phyloP scores from a whole-genome alignment of 2,113 vertebrate species.

The Eublepharis macularius region DNA sequence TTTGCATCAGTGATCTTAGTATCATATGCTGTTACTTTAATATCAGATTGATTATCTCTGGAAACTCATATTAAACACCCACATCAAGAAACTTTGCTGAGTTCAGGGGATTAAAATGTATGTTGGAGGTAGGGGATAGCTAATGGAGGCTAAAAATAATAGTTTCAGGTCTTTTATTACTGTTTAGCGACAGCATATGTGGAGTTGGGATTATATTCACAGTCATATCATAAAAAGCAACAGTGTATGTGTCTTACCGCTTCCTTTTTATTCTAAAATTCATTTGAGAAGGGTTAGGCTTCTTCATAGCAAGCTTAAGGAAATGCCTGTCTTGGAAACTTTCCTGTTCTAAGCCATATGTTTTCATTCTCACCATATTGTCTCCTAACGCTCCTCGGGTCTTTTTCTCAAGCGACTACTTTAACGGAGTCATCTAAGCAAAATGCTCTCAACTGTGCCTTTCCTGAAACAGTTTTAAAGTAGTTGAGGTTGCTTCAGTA shows the following conservation, averaged over 20 bases:
- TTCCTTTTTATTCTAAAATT: not conserved
- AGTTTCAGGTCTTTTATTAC: not conserved
- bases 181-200: not conserved
- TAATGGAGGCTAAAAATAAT: not conserved
- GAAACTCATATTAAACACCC: not conserved
- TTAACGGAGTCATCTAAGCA: not conserved
- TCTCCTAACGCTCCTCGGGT: accelerated
- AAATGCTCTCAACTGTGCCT: not conserved
- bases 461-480: not conserved
- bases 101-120: not conserved
- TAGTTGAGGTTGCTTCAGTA: conserved; percentile 4
- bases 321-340: not conserved
- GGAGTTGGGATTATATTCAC: not conserved
- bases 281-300: not conserved
- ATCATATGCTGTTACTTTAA: conserved; percentile 27
- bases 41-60: conserved; percentile 23
- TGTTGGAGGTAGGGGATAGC: not conserved
- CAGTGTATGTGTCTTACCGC: not conserved
- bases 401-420: not conserved
- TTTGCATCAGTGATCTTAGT: not conserved
- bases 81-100: conserved; percentile 2
- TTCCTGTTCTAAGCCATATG: not conserved
- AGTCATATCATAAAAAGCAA: not conserved
- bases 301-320: not conserved
- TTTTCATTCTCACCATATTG: accelerated